These are phyloP conservation scores for Drosophila sordidapex DNA, from an alignment of 2,888 invertebrate species.

Conservation along the genomic window DNA sequence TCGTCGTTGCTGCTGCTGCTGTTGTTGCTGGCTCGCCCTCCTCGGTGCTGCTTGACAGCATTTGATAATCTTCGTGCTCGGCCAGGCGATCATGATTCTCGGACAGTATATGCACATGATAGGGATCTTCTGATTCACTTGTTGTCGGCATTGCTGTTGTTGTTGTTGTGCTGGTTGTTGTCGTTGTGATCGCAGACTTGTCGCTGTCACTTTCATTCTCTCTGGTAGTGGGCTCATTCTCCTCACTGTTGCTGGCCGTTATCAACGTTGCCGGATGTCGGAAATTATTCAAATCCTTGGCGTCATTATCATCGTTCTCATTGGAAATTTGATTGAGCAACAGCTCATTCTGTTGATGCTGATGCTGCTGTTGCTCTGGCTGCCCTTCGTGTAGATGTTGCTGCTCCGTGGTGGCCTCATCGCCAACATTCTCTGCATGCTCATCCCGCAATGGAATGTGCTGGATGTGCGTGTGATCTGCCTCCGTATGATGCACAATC, in stretches of 20 bases:
- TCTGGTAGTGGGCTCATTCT: slow-evolving; percentile 45
- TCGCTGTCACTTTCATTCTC: slow-evolving; percentile 72
- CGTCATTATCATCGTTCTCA: slow-evolving; percentile 77
- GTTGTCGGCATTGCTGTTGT: slow-evolving; percentile 35
- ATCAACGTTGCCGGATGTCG: slow-evolving; percentile 82
- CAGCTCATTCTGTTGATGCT: slow-evolving; percentile 66
- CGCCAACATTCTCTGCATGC: slow-evolving; percentile 60
- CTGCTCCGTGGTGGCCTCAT: slow-evolving; percentile 62
- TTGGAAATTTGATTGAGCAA: slow-evolving; percentile 78
- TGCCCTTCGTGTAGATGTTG: slow-evolving; percentile 50
- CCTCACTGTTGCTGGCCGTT: slow-evolving; percentile 82
- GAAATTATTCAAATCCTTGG: slow-evolving; percentile 82
- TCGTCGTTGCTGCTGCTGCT: slow-evolving; percentile 19
- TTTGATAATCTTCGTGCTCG: slow-evolving; percentile 83
- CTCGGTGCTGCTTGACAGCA: slow-evolving; percentile 79
- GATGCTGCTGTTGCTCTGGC: slow-evolving; percentile 32
- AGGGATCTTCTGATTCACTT: slow-evolving; percentile 76
- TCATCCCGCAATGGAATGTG: slow-evolving; percentile 69
- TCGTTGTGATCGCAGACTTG: slow-evolving; percentile 33
- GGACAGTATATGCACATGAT: slow-evolving; percentile 83
- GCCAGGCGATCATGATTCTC: slow-evolving; percentile 83
- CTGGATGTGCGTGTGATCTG: slow-evolving; percentile 64
- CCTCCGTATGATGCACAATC: slow-evolving; percentile 42
- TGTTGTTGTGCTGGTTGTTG: slow-evolving; percentile 31
- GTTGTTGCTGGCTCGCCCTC: slow-evolving; percentile 56